Evolutionary conservation across 2,113 vertebrate species (phyloP), one percentile per base, ranked within the genome.

Genomic region (Corythoichthys intestinalis): DNA sequence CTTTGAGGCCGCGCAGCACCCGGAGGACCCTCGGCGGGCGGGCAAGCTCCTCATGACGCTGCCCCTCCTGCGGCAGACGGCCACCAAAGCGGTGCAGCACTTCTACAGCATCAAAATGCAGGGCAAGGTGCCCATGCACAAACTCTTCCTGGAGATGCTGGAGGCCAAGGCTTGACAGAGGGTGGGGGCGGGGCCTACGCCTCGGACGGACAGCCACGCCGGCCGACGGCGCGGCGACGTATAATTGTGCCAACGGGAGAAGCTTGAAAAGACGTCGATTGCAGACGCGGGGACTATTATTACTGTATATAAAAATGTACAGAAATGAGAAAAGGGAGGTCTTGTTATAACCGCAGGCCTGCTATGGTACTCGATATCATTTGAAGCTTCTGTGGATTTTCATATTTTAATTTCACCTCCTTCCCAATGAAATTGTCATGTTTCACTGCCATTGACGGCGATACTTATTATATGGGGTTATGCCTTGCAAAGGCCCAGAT

Each of bases 91-190:
- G 0, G 93, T 97, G 65, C 95, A 97, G 86, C 94, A 96, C 85
- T 97, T 97, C 91, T 94, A 94, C 91, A 93, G 92, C 87, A 89
- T 96, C 88, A 96, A 96, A 88, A 92, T 95, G 89, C 94, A 97
- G 90, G 96, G 95, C 86, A 96, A 95, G 83, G 94, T 97, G 77
- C 94, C 95, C 89, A 97, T 97, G 95, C 95, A 96, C 93, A 97
- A 96, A 96, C 96, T 97, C 84, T 96, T 97, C 91, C 91, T 96
- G 71, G 96, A 97, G 93, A 97, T 97, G 96, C 82, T 97, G 78
- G 96, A 97, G 85, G 96, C 96, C 89, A 97, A 97, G 89, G 93
- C 94, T 91, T 96, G 94, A 97, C 84, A 61, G 39, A 7, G 9
- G 41, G 41, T 5, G 41, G 41, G 10, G 53, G 20, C 28, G 54